Evolutionary conservation across 2,888 invertebrate genomes (phyloP), one percentile per base, ranked within the genome.

Genomic region (Heterodera filipjevi): DNA sequence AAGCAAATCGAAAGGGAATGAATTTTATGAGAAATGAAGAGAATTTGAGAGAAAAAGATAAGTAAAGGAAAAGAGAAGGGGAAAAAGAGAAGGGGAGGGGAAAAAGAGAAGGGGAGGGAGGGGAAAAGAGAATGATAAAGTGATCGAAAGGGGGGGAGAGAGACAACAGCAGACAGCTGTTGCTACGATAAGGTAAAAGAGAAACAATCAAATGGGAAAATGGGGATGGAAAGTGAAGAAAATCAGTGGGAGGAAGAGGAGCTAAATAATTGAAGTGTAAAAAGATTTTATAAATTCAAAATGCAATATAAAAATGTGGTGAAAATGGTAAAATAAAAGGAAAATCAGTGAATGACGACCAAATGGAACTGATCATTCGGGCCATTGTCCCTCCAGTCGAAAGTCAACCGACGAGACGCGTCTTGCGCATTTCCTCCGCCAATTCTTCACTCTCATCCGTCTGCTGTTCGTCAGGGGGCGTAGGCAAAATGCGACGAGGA

Each of bases 391-490:
- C 8, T 53, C 22, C 53, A 6, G 53, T 66, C 19, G 30, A 27
- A 33, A n/a, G n/a, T 66, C 68, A 68, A 6, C 35, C 66, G 68
- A 75, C 33, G 66, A 75, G 59, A 27, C 59, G 66, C 19, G 75
- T 35, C 46, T 22, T 32, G 10, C 68, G 75, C 66, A 75, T 75
- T 53, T 33, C 46, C 14, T 64, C 75, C 30, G 53, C 68, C 46
- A 75, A 64, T 27, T 66, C 72, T 22, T 39, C 72, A 32, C 64
- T 44, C 14, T 73, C 73, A 8, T 32, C 71, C 33, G 35, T 10
- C 27, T 59, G 59, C 44, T 77, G 44, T 66, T 81, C 81, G 32
- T 71, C 71, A 10, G 82, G 82, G 8, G 81, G 78, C 35, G 81
- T 71, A 27, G 81, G 82, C 46, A 82, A 59, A 35, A 81, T 32